A percentile compares a stretch with the other conserved stretches of the same genome.
phyloP scores from a whole-genome alignment of 2,888 invertebrate genomes.

The Pedicia rivosa region DNA sequence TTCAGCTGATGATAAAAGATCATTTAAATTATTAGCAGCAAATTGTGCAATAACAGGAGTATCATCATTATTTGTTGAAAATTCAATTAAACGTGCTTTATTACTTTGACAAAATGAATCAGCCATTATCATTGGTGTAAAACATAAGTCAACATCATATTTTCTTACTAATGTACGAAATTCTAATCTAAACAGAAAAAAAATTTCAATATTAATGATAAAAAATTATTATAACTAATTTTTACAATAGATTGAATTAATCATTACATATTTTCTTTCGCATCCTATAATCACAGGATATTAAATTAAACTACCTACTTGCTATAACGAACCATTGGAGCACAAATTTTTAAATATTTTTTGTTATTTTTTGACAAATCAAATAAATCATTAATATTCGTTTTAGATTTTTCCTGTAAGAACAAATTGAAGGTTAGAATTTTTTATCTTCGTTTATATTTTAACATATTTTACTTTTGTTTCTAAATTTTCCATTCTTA shows the following conservation, averaged over 20 bases:
- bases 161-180: constrained; percentile 60
- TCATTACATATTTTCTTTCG: too few species aligned
- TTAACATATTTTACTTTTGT: too few species aligned
- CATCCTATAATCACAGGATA: constrained; percentile 2
- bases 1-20: constrained; percentile 74
- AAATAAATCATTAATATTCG: constrained; percentile 48
- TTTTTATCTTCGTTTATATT: too few species aligned
- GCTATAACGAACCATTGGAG: constrained; percentile 94
- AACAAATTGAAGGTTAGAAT: too few species aligned
- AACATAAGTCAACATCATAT: constrained; percentile 78
- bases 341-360: constrained; percentile 60
- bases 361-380: constrained; percentile 33
- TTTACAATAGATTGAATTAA: too few species aligned
- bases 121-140: constrained; percentile 94
- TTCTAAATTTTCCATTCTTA: too few species aligned
- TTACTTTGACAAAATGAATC: constrained; percentile 81
- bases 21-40: constrained; percentile 70
- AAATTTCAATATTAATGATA: constrained; percentile 5
- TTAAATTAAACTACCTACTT: constrained; percentile 35
- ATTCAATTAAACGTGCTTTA: constrained; percentile 72
- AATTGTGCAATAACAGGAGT: constrained; percentile 85
- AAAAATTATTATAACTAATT: constrained; percentile 3
- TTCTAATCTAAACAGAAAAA: constrained; percentile 39
- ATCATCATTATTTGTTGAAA: constrained; percentile 53
- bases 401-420: constrained; percentile 15